Evolutionary conservation across 2,888 invertebrate genomes (phyloP), one percentile per base, ranked within the genome.

Genomic region (Magallana nippona): DNA sequence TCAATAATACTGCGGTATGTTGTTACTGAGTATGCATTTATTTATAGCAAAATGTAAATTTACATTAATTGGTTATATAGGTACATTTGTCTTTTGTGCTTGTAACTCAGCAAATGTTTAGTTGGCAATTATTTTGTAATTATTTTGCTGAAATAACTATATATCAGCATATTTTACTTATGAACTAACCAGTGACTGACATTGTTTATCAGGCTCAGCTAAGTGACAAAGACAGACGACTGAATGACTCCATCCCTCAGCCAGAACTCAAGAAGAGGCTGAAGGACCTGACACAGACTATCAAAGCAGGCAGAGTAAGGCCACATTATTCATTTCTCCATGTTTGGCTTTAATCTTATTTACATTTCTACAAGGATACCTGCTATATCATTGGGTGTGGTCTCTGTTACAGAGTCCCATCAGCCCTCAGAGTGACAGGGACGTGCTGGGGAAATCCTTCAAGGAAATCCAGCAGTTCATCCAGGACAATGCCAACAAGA

Each of bases 391-490:
- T 13, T 79, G 55, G 13, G 3, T 57, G 13, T 58, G 58, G 60
- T 62, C 58, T 60, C 1, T 60, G 13, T 71, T 63, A 32, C 55
- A 82, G 92, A 87, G 87, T 77, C 87, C 89, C 5, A 89, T 91
- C n/a, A 89, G 90, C 55, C 91, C 91, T 17, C 88, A 90, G 11
- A 87, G 85, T 83, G 90, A 91, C 19, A 89, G 89, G 57, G 93
- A 93, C 84, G 85, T 90, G 55, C 87, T 93, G 10, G 93, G 92
- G 1, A 87, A 91, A 83, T 91, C 92, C 19, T 91, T 93, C 82
- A 90, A 89, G 85, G 92, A 93, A 71, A 85, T 93, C 17, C 93
- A 93, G 84, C 87, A 91, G 17, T 90, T 91, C 79, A 84, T 93
- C 8, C 89, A 91, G 32, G 91, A 91, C 77, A 90, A 91, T 79